Conservation (phyloP, 2,888 invertebrate genomes). For the Gibbula magus region DNA sequence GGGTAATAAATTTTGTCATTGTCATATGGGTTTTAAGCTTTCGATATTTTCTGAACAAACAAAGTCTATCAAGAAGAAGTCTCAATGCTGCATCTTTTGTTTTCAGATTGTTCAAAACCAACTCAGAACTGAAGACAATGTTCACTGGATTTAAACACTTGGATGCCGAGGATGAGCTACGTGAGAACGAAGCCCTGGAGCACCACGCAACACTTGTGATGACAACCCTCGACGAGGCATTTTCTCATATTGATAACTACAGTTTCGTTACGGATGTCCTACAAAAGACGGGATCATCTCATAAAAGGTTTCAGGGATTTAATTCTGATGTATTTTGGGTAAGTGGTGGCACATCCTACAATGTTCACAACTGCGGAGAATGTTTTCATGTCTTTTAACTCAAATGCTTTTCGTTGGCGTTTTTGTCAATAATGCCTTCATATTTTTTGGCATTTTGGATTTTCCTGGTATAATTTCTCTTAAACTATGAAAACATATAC, state of each 20-base stretch:
- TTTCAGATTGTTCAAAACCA: conserved; percentile 89
- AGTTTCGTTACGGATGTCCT: conserved; percentile 89
- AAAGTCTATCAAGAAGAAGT: no score
- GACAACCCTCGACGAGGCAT: conserved; percentile 91
- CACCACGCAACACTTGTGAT: conserved; percentile 92
- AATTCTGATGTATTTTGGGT: conserved; percentile 93
- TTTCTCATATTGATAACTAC: conserved; percentile 88
- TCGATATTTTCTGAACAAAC: no score
- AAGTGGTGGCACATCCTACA: conserved; percentile 39
- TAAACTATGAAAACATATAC: no score
- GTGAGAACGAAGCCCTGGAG: conserved; percentile 87
- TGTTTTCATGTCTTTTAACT: no score
- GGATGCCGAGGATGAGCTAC: conserved; percentile 87
- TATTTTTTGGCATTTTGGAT: no score
- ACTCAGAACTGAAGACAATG: conserved; percentile 82
- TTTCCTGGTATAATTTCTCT: no score
- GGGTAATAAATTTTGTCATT: no score
- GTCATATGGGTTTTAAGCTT: no score
- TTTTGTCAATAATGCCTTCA: no score
- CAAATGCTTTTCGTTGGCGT: no score
- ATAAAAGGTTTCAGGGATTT: conserved; percentile 89
- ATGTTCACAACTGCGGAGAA: no score
- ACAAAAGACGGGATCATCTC: conserved; percentile 88
- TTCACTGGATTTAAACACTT: conserved; percentile 82
- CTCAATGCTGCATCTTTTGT: no score